Base-by-base conservation (phyloP, 2,113 vertebrate genomes). In the Pterocles burchelli region DNA sequence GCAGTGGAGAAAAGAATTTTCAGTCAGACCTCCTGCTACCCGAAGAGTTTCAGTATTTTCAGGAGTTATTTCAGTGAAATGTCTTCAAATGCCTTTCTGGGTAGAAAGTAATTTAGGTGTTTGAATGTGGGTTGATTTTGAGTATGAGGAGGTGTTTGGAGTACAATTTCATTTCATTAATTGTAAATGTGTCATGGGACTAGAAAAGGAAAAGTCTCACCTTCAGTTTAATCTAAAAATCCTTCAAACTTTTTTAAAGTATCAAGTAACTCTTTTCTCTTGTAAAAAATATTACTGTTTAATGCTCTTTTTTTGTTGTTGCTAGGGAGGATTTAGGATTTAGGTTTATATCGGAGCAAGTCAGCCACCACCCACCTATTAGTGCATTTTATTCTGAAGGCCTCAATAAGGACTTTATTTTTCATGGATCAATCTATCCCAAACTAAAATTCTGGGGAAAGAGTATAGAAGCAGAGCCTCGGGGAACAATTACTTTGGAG, bases 391-490 rank as follows among this genome's bases (percentile, higher is more conserved):
- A 99, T 13, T 98, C 99, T 1, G 98, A 99, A 98, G 99, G 99
- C 31, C 98, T 99, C 94, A 98, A 97, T 84, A 98, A 99, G 31
- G 99, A 99, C 96, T 99, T 99, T 61, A 68, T 98, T 94, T 99
- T 99, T 89, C 99, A 99, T 7, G 99, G 99, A 89, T 99, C 99
- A 87, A 99, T 99, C 95, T 99, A 99, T 95, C 99, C 99, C 25
- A 99, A 99, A 96, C 98, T 99, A 54, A 99, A 99, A 95, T 99
- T 99, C 97, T 99, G 99, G 99, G 99, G 99, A 7, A 99, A 99
- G 97, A 99, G 99, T 20, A 99, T 99, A 93, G 99, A 99, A 97
- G 99, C 99, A 0, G 99, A 99, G 94, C 99, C 99, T 36, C 99
- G 98, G 76, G 99, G 99, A 96, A 99, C 98, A 89, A 99, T 99